Evolutionary conservation across 2,113 vertebrate species (phyloP), one percentile per base, ranked within the genome.

Genomic region (Rhodinocichla rosea): DNA sequence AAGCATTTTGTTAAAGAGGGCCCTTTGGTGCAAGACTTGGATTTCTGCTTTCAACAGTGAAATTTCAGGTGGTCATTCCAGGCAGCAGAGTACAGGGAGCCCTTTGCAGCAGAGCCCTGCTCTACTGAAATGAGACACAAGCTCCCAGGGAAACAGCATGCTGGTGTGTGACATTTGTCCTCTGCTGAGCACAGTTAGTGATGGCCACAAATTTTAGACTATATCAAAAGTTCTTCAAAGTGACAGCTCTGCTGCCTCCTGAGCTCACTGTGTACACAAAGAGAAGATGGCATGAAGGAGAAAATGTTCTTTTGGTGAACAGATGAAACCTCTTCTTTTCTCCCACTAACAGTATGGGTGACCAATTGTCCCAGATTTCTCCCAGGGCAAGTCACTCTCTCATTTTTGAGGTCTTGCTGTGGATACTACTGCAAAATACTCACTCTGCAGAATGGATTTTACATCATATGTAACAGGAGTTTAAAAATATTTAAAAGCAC

Each of bases 121-220:
- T 76, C 28, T 13, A 4, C 2, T 20, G 77, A 68, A 80, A 64
- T 0, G 3, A 74, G 55, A 27, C 4, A 28, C 0, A 3, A 64
- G 57, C 12, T 76, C 44, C 40, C 45, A 7, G 15, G n/a, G 44
- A 60, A 73, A 33, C 2, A 44, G 50, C 0, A 0, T 27, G 39
- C 30, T n/a, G n/a, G 15, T 4, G 15, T 18, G 44, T 76, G 37
- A 35, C 9, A 35, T 18, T 30, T 42, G 33, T 33, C 83, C 22
- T 64, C 57, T 35, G 17, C n/a, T 33, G 21, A 81, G 45, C 16
- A 80, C 15, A 42, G 39, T 24, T 62, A 60, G 8, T 0, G 13
- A 62, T 9, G n/a, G 40, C 13, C 68, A 52, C 0, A 0, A 21
- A 40, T 69, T 62, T 84, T 30, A 76, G 37, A 30, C 19, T n/a